Conservation (phyloP, 2,888 invertebrate genomes). For the Heterodera filipjevi region DNA sequence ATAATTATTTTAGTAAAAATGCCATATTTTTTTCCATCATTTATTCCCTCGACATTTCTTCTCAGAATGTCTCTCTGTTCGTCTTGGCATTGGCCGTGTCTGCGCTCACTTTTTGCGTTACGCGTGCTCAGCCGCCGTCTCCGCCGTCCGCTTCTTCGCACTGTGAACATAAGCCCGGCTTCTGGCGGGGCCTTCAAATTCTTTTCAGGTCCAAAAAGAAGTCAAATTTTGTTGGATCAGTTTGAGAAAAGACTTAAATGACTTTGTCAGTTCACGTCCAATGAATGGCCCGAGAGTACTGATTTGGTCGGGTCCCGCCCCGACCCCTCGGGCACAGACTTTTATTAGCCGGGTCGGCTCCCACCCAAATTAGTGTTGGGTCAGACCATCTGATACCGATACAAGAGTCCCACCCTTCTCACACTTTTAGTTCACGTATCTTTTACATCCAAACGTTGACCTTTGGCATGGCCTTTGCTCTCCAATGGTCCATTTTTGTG, state of each 20-base stretch:
- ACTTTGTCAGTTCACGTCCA: too few relatives aligned
- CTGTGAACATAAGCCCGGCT: slow-evolving; percentile 45
- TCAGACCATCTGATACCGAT: too few relatives aligned
- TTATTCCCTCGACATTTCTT: not conserved
- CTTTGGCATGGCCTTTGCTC: slow-evolving; percentile 52
- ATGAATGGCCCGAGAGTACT: too few relatives aligned
- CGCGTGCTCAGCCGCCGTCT: slow-evolving; percentile 48
- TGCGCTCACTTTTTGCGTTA: slow-evolving; percentile 36
- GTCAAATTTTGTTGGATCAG: not conserved
- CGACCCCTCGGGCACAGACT: too few relatives aligned
- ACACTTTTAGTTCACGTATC: slow-evolving; percentile 35
- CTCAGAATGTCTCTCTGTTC: slow-evolving; percentile 40
- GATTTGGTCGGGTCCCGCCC: too few relatives aligned
- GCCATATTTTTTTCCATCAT: slow-evolving; percentile 8
- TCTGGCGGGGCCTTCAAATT: slow-evolving; percentile 41
- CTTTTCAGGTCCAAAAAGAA: slow-evolving; percentile 38
- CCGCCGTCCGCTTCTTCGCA: slow-evolving; percentile 59
- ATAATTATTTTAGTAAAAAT: slow-evolving; percentile 1
- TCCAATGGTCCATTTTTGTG: slow-evolving; percentile 45
- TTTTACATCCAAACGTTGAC: slow-evolving; percentile 58
- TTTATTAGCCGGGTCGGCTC: too few relatives aligned
- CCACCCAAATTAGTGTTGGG: too few relatives aligned
- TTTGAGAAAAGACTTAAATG: not conserved
- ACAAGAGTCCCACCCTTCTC: too few relatives aligned
- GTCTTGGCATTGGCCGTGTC: slow-evolving; percentile 38